These are phyloP conservation scores for Willowsia nigromaculata DNA, from an alignment of 2,888 invertebrate genomes.

Conservation along the genomic window DNA sequence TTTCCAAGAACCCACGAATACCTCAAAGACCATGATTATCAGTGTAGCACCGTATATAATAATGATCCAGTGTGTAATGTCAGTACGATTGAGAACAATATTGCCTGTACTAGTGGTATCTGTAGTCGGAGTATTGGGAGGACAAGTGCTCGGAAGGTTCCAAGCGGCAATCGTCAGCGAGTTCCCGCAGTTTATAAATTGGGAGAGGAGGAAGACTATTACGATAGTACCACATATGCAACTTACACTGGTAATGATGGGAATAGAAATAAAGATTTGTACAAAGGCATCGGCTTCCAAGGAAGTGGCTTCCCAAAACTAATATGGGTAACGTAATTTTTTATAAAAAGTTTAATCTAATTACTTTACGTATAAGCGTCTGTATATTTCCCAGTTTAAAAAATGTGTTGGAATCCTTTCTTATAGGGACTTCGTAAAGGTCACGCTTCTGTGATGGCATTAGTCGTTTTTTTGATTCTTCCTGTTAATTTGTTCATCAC, in stretches of 20 bases:
- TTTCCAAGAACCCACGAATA: background rate
- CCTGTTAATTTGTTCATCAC: conserved; percentile 40
- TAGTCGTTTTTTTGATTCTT: background rate
- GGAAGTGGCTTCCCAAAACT: background rate
- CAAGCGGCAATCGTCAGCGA: no score
- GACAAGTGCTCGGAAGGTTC: no score
- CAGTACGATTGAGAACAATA: background rate
- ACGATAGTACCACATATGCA: background rate
- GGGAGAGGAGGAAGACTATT: background rate
- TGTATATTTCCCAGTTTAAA: no score
- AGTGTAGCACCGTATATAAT: background rate
- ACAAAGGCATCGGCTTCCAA: background rate
- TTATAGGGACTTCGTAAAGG: conserved; percentile 8
- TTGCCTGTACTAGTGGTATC: no score
- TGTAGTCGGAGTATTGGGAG: no score
- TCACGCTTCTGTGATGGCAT: conserved; percentile 17
- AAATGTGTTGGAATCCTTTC: no score
- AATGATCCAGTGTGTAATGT: background rate
- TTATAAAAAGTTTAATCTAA: background rate
- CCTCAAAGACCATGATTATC: background rate
- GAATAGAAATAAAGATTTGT: background rate
- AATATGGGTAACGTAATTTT: background rate
- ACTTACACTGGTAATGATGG: background rate
- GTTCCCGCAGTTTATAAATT: background rate
- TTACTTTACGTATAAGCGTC: no score